Base-by-base conservation (phyloP, 2,888 invertebrate species). In the Tolmerus cingulatus region DNA sequence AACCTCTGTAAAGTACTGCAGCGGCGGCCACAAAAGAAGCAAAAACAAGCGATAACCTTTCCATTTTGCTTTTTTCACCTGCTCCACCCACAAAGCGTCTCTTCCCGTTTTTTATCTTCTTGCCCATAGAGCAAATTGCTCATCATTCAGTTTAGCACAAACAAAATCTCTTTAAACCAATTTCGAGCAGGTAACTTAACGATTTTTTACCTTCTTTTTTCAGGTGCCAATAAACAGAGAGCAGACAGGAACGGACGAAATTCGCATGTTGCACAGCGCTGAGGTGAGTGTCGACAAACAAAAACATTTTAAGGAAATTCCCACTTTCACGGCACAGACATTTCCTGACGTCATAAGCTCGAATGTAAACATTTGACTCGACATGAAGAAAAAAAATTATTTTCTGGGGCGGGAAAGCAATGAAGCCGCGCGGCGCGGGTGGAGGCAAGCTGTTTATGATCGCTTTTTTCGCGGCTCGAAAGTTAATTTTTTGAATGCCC, bases 271-370 rank as follows among this genome's bases (percentile, higher is more conserved):
- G 66, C 51, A 51, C 51, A 51, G 51, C 27, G 9, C 23, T 23
- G 66, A 66, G 66, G 66, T 66, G 66, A 66, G 66, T 66, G 66
- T 66, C 27, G 66, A 23, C 66, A 66, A 66, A 66, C 66, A 66
- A 66, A 66, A 66, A 23, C 27, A 66, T 66, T 66, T 76, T 76
- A 27, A 76, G 76, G 76, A 76, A 76, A 76, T 76, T 76, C 76
- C 76, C 76, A 76, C 34, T 76, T 76, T 37, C n/a, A n/a, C 14
- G 37, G 76, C 76, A 74, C 74, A 76, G 76, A 76, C 76, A 76
- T 76, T 76, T 37, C 7, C 30, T 34, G 37, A 76, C 76, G 76
- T 76, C 76, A 76, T 30, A 76, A 30, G 34, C 14, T 76, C 34
- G 76, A 76, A 14, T 37, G 76, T 76, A 76, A 76, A 76, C 76